Conservation (phyloP, 1,140 invertebrate genomes). For the Lysiphlebus fabarum region DNA sequence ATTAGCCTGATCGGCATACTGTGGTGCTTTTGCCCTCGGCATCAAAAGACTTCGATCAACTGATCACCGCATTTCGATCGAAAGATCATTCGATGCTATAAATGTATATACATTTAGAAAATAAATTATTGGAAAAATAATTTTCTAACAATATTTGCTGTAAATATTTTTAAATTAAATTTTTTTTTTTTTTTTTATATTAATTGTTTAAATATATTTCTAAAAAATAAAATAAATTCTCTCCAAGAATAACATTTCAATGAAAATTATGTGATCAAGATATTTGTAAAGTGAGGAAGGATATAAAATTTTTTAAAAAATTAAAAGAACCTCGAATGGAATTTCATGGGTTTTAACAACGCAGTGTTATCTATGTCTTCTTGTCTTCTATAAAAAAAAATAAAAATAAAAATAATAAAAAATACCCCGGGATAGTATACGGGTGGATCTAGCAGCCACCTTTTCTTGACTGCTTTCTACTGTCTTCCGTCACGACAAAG, state of each 20-base stretch:
- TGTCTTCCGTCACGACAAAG: constrained; percentile 48
- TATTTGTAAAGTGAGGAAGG: constrained; percentile 11
- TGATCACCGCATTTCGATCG: constrained; percentile 43
- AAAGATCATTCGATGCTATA: neutral
- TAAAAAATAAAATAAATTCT: neutral
- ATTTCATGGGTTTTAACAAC: constrained; percentile 21
- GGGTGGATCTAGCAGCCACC: constrained; percentile 19
- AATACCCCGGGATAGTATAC: neutral
- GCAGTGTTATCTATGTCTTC: constrained; percentile 21
- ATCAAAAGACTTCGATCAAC: constrained; percentile 29
- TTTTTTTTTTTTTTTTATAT: too few relatives aligned
- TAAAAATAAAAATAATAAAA: too few relatives aligned
- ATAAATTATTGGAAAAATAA: too few relatives aligned
- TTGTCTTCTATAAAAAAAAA: too few relatives aligned
- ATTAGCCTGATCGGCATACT: constrained; percentile 43
- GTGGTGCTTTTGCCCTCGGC: neutral
- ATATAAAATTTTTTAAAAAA: constrained; percentile 2
- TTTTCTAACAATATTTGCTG: too few relatives aligned
- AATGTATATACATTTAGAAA: too few relatives aligned
- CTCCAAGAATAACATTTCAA: constrained; percentile 9
- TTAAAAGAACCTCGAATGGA: constrained; percentile 14
- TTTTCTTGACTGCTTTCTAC: constrained; percentile 11
- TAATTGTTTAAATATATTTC: too few relatives aligned
- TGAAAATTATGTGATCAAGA: constrained; percentile 31
- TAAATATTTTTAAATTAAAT: too few relatives aligned